Base-by-base conservation (phyloP, 2,888 invertebrate species). In the Acrocera orbiculus region DNA sequence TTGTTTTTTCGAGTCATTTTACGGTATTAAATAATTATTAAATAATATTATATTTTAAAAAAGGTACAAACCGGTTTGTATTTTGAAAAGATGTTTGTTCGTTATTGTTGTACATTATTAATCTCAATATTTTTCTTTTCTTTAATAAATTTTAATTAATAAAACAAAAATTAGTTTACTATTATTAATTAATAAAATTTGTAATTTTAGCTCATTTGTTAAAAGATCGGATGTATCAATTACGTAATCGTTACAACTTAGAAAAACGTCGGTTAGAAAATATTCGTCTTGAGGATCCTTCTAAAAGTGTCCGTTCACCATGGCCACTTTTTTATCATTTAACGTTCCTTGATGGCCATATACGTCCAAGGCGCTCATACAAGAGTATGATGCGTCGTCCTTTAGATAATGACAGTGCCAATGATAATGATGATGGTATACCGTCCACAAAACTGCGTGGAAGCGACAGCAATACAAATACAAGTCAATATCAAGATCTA, bases 231-330 rank as follows among this genome's bases (percentile, higher is more conserved):
- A 59, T 61, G 54, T 47, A 56, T 7, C 59, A 60, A 29, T 40
- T 61, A n/a, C 47, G 61, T 19, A 61, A 61, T 48, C 61, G 61
- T 8, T 61, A 59, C 26, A 61, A 60, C 43, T 50, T 61, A 19
- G 61, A 61, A 38, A 60, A 60, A 37, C 49, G 61, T 9, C 57
- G 59, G 4, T 40, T 59, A n/a, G 59, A 60, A 33, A 52, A 49
- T 23, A 33, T 52, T 20, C 41, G 48, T 2, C 43, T 48, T 16
- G 47, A 48, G 24, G 47, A 50, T 43, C 51, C 53, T 2, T 42
- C 43, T n/a, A 45, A 47, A 32, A 35, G 37, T 4, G 41, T 47
- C 20, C 46, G 46, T 20, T 56, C 59, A 4, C 54, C 55, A 16
- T 61, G 61, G 61, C 53, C 58, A 2, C 44, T 60, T n/a, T 61